Base-by-base conservation (phyloP, 2,797 vertebrate species). In the Eulemur rubriventer region DNA sequence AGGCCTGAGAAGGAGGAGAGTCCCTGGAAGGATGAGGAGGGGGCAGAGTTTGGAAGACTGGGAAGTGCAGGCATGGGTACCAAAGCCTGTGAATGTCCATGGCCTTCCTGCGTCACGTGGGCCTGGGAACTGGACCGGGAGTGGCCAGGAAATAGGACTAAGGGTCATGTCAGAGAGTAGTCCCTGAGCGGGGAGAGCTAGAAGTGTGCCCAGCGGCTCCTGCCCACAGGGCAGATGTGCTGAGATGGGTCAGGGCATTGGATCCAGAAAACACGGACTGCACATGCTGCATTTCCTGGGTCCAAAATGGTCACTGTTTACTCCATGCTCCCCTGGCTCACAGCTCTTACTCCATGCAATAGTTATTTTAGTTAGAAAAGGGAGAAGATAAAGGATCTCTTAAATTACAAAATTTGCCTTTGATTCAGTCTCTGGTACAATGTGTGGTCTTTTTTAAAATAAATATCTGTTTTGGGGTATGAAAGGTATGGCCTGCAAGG, bases 381-480 rank as follows among this genome's bases (percentile, higher is more conserved):
- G 1, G n/a, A 52, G 43, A 83, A 91, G 70, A 80, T 59, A 80
- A 91, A 52, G 43, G 41, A 57, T 57, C 73, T 93, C 89, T 95
- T 57, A 65, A 35, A 75, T 91, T 26, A 79, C 14, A 26, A 43
- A 30, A 41, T 80, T 78, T 87, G 16, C 63, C 50, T 92, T 52
- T 79, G 33, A 83, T 80, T 89, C 73, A 78, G 43, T 52, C 46
- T 52, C 8, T 67, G 14, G 48, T n/a, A 72, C 1, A 69, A 82
- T 20, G 41, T 41, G 35, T 50, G 33, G 16, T 70, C 79, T 89
- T 95, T 91, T 96, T 48, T 91, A 87, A 93, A 91, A 86, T 81
- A 95, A 87, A 93, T 93, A 67, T 28, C 38, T 88, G 52, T 11
- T 86, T 92, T 94, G 20, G 10, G 26, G 6, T 65, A 41, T 82